Percentiles rank a stretch among this genome's conserved stretches.
phyloP scores from a whole-genome alignment of 1,140 invertebrate species.

The Drosophila pallidifrons region DNA sequence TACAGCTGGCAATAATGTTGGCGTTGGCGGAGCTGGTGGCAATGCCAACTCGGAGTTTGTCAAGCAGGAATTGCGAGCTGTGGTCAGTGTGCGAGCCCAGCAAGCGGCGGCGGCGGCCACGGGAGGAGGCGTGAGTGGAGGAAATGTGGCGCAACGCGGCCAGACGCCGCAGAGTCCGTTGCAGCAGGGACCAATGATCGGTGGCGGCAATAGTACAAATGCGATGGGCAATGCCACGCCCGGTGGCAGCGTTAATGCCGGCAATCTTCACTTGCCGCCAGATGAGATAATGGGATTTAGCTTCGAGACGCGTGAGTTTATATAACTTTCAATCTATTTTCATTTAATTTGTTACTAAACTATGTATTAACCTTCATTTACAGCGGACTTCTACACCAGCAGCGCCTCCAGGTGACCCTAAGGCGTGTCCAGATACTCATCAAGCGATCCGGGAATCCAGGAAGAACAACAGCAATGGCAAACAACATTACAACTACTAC shows the following conservation, averaged over 20 bases:
- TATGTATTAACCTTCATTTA: neutral
- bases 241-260: conserved; percentile 60
- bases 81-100: conserved; percentile 92
- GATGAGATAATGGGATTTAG: conserved; percentile 81
- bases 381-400: conserved; percentile 80
- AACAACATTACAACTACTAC: conserved; percentile 30
- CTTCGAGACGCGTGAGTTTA: conserved; percentile 79
- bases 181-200: conserved; percentile 70
- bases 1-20: conserved; percentile 67
- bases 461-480: conserved; percentile 20
- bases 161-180: conserved; percentile 82
- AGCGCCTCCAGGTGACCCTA: conserved; percentile 83
- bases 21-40: conserved; percentile 55
- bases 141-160: conserved; percentile 58
- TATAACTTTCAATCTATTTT: neutral
- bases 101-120: conserved; percentile 83
- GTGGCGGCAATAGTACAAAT: conserved; percentile 78
- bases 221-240: conserved; percentile 71
- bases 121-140: conserved; percentile 56
- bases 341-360: too few species aligned
- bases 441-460: conserved; percentile 34
- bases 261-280: conserved; percentile 76
- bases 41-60: conserved; percentile 90
- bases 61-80: conserved; percentile 94
- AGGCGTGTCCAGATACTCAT: conserved; percentile 29